phyloP scores from a whole-genome alignment of 2,888 invertebrate species.

The Lepidocyrtoides sp. region DNA sequence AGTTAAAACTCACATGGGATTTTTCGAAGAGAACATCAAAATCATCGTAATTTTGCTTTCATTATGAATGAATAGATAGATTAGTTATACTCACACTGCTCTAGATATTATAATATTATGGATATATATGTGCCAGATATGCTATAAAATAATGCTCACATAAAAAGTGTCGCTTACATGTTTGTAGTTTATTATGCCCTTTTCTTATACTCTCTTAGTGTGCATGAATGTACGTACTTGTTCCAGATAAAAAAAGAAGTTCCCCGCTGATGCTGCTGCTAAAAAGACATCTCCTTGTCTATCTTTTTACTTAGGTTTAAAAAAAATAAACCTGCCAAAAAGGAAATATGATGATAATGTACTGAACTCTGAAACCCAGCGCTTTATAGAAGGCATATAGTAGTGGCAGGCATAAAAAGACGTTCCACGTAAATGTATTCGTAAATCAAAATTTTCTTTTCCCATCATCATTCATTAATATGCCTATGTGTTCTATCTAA shows the following conservation, averaged over 20 bases:
- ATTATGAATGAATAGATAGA: constrained; percentile 41
- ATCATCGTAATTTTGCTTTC: constrained; percentile 8
- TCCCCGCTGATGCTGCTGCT: constrained; percentile 22
- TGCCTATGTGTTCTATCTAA: not conserved
- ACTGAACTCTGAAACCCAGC: not conserved
- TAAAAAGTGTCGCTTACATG: constrained; percentile 45
- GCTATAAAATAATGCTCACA: not conserved
- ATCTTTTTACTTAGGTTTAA: not conserved
- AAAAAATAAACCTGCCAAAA: constrained; percentile 48
- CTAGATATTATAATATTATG: constrained; percentile 26
- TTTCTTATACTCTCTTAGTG: too few relatives aligned
- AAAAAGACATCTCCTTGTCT: not conserved
- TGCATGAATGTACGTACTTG: too few relatives aligned
- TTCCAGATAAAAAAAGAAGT: constrained; percentile 24
- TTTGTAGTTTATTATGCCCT: not conserved
- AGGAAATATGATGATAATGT: constrained; percentile 52
- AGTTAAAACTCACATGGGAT: constrained; percentile 36
- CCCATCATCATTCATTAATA: constrained; percentile 71
- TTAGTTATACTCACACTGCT: not conserved
- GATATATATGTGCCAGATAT: not conserved
- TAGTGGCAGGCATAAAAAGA: not conserved
- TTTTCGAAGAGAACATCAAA: constrained; percentile 48
- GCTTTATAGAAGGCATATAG: too few relatives aligned
- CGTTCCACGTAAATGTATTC: constrained; percentile 48
- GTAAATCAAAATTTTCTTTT: constrained; percentile 67